Conservation (phyloP, 2,113 vertebrate genomes). For the Nyctibius bracteatus region DNA sequence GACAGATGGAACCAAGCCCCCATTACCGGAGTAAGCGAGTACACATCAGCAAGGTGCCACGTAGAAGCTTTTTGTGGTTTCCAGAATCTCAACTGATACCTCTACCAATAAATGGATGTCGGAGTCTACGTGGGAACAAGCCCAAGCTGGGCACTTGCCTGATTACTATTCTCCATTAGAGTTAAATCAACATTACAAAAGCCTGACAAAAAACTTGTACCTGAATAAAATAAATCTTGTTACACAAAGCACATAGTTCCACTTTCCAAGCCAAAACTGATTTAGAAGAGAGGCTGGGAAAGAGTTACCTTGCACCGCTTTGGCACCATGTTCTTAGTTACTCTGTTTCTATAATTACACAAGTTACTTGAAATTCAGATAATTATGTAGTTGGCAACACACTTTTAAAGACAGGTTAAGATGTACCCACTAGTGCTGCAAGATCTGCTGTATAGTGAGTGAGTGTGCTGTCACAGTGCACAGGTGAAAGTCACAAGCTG, state of each 20-base stretch:
- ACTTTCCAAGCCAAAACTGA: rapidly evolving
- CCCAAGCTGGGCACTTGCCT: background rate
- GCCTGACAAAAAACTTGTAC: background rate
- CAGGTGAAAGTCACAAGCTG: background rate
- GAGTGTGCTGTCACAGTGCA: rapidly evolving
- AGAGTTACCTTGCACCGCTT: background rate
- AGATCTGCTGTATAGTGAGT: rapidly evolving
- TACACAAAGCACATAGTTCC: background rate
- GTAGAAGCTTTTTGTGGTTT: background rate
- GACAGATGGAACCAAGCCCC: background rate
- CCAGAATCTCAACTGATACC: background rate
- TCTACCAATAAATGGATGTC: background rate
- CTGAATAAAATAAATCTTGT: background rate
- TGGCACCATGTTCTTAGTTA: background rate
- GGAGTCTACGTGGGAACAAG: background rate
- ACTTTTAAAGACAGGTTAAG: background rate
- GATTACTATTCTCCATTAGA: background rate
- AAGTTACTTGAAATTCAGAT: background rate
- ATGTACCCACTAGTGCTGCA: background rate
- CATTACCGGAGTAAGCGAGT: rapidly evolving
- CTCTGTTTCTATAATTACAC: background rate
- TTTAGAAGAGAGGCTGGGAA: background rate
- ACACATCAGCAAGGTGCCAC: background rate
- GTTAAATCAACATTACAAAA: background rate
- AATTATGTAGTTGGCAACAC: background rate